Conservation (phyloP, 2,888 invertebrate species). For the Phorcus lineatus region DNA sequence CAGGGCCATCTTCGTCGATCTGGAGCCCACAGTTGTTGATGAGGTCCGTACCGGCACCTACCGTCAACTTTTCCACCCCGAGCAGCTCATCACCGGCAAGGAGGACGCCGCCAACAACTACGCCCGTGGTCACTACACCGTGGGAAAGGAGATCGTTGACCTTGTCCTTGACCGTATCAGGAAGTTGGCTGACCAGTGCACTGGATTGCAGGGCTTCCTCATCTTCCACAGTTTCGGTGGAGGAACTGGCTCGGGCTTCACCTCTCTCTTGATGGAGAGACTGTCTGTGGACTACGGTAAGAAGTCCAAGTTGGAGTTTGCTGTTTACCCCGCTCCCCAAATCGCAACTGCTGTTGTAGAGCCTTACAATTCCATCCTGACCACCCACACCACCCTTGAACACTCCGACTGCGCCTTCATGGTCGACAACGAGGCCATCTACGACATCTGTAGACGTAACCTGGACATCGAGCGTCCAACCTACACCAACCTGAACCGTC, state of each 20-base stretch:
- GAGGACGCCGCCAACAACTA: conserved; percentile 98
- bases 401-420: conserved; percentile 70
- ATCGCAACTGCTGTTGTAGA: conserved; percentile 70
- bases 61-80: conserved; percentile 96
- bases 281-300: conserved; percentile 86
- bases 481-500: conserved; percentile 88
- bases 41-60: conserved; percentile 79
- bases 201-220: conserved; percentile 75
- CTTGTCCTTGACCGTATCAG: conserved; percentile 75
- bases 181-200: conserved; percentile 76
- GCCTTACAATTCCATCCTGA: conserved; percentile 70
- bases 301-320: conserved; percentile 79
- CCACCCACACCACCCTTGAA: conserved; percentile 70
- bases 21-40: conserved; percentile 40
- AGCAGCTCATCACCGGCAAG: conserved; percentile 96
- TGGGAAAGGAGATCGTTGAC: conserved; percentile 87
- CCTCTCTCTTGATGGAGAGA: conserved; percentile 90
- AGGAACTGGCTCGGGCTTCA: conserved; percentile 82
- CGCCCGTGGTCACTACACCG: conserved; percentile 96
- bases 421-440: conserved; percentile 81
- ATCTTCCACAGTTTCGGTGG: conserved; percentile 91
- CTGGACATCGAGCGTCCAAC: conserved; percentile 89
- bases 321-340: background rate
- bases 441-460: conserved; percentile 83
- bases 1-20: background rate